Evolutionary conservation across 2,113 vertebrate species (phyloP), one percentile per base, ranked within the genome.

Genomic region (Peromyscus polionotus): DNA sequence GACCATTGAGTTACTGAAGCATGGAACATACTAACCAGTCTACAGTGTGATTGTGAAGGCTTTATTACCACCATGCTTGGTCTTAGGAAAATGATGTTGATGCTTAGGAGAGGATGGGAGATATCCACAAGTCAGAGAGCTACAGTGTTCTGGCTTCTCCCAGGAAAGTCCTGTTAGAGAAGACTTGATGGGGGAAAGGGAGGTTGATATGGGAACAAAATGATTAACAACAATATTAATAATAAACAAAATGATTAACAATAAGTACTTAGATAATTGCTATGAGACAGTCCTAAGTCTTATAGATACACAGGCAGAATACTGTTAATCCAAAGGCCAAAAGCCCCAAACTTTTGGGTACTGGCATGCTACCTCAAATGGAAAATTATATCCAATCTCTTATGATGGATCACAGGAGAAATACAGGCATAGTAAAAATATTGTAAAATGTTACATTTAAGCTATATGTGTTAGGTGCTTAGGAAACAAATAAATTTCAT

Each of bases 11-110:
- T 83, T 95, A 51, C 70, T 93, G 97, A 97, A 97, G 96, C 94
- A 68, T 77, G 96, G 85, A 1, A 0, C 67, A 36, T 95, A 97
- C 97, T 97, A 98, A 1, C n/a, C 87, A 88, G 95, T 39, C 75
- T 85, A 87, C 94, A 93, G 95, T 84, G 90, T 0, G n/a, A 97
- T 96, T 88, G 67, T 67, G 48, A 88, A 2, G 85, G 91, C 85
- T 98, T 92, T 75, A 65, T 98, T 92, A 85, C 97, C 81, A 91
- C 80, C 33, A 28, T 11, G 87, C 54, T 91, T 95, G 85, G 28
- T 88, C 83, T 93, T 92, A 81, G 95, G 94, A 97, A 97, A 98
- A 97, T 96, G 96, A 93, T 81, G 79, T 80, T 48, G 42, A 88
- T 88, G 61, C 81, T 92, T 86, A 57, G 54, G 31, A 73, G 85